Evolutionary conservation across 1,140 invertebrate genomes (phyloP).

Genomic region (Ips nitidus): DNA sequence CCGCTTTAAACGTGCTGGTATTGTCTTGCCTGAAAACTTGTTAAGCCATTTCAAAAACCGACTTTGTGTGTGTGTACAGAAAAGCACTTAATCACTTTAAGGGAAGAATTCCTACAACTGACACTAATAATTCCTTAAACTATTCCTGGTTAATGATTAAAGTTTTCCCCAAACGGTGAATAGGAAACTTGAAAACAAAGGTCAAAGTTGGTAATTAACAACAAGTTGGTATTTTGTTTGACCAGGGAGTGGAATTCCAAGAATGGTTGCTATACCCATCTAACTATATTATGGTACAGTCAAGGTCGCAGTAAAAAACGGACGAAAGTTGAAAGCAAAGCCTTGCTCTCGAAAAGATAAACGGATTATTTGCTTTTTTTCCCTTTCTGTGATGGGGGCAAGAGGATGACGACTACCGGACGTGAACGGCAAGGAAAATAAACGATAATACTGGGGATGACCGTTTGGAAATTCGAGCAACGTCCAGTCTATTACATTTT

Average conservation of each 20-base stretch:
- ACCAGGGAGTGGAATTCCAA: too few species aligned
- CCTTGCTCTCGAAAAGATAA: slow-evolving; percentile 18
- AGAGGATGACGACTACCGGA: slow-evolving; percentile 1
- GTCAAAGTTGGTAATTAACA: not conserved
- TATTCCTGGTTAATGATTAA: not conserved
- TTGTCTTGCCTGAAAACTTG: slow-evolving; percentile 14
- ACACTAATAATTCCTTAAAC: slow-evolving; percentile 7
- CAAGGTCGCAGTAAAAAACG: not conserved
- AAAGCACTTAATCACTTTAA: slow-evolving; percentile 25
- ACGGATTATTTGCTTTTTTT: slow-evolving; percentile 22
- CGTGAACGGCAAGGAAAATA: slow-evolving; percentile 22
- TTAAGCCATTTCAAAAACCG: slow-evolving; percentile 7
- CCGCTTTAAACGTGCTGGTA: not conserved
- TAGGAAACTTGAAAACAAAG: not conserved
- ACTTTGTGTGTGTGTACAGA: slow-evolving; percentile 17
- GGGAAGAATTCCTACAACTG: slow-evolving; percentile 8
- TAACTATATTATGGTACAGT: too few species aligned
- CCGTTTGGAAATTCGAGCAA: slow-evolving; percentile 11
- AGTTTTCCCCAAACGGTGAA: not conserved
- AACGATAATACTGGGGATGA: slow-evolving; percentile 9
- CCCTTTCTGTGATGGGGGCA: not conserved
- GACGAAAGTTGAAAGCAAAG: slow-evolving; percentile 14
- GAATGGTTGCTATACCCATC: too few species aligned
- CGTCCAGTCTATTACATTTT: slow-evolving; percentile 4
- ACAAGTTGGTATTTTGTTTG: too few species aligned